Conservation (phyloP, 2,888 invertebrate species). For the Tachina grossa region DNA sequence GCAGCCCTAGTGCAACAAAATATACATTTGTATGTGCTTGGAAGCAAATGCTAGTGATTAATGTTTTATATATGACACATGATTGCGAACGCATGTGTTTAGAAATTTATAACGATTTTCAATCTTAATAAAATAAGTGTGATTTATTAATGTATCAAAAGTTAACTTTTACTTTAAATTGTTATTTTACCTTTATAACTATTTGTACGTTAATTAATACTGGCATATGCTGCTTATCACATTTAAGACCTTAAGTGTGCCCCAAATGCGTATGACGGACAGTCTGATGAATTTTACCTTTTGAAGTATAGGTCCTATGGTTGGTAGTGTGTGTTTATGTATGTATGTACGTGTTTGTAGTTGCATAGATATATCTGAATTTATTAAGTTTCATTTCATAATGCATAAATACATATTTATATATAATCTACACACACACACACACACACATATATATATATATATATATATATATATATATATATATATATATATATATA, state of each 20-base stretch:
- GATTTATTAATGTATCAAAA: conserved; percentile 26
- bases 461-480: not conserved
- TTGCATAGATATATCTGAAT: too few relatives aligned
- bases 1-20: too few relatives aligned
- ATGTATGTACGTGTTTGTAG: too few relatives aligned
- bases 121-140: not conserved
- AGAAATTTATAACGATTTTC: not conserved
- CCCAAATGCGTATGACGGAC: not conserved
- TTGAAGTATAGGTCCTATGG: not conserved
- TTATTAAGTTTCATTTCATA: too few relatives aligned
- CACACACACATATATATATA: too few relatives aligned
- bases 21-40: not conserved
- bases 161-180: conserved; percentile 40
- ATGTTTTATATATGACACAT: not conserved
- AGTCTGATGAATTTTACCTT: not conserved
- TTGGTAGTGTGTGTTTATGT: too few relatives aligned
- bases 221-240: not conserved
- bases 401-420: too few relatives aligned
- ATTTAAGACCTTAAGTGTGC: conserved; percentile 37
- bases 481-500: not conserved
- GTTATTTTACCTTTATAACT: not conserved
- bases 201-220: not conserved
- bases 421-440: too few relatives aligned
- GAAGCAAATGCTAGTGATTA: not conserved
- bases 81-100: not conserved